Conservation (phyloP, 2,797 vertebrate genomes). For the Dromococcyx pavoninus region DNA sequence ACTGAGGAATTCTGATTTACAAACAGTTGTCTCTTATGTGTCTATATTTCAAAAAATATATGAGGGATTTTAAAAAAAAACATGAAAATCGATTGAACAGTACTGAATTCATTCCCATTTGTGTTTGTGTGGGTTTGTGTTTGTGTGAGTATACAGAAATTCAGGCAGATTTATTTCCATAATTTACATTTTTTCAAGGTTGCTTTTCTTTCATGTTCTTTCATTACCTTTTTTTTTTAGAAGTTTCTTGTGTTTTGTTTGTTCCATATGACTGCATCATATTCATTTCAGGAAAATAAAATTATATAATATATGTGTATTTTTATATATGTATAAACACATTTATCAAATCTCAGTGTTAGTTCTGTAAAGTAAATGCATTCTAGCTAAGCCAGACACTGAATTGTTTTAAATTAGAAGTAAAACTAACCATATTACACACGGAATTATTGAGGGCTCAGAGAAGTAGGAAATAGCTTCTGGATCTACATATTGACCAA, state of each 20-base stretch:
- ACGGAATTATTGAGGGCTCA: not conserved
- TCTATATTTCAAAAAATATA: not conserved
- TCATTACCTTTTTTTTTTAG: not conserved
- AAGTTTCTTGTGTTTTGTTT: not conserved
- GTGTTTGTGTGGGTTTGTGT: not conserved
- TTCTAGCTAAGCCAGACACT: not conserved
- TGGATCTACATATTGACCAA: not conserved
- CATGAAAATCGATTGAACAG: not conserved
- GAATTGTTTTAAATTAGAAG: not conserved
- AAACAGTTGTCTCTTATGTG: not conserved
- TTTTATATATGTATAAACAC: not conserved
- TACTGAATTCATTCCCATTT: not conserved
- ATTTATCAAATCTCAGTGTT: not conserved
- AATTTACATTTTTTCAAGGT: not conserved
- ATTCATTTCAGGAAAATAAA: not conserved
- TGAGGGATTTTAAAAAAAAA: not conserved
- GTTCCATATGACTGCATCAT: not conserved
- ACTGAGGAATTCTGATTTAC: not conserved
- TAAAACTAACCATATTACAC: not conserved
- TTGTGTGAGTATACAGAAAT: not conserved
- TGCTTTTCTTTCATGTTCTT: not conserved
- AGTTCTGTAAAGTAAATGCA: not conserved
- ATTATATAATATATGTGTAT: not conserved
- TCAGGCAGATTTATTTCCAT: not conserved
- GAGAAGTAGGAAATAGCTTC: not conserved